Evolutionary conservation across 2,888 invertebrate species (phyloP).

Genomic region (Lasioglossum malachurum): DNA sequence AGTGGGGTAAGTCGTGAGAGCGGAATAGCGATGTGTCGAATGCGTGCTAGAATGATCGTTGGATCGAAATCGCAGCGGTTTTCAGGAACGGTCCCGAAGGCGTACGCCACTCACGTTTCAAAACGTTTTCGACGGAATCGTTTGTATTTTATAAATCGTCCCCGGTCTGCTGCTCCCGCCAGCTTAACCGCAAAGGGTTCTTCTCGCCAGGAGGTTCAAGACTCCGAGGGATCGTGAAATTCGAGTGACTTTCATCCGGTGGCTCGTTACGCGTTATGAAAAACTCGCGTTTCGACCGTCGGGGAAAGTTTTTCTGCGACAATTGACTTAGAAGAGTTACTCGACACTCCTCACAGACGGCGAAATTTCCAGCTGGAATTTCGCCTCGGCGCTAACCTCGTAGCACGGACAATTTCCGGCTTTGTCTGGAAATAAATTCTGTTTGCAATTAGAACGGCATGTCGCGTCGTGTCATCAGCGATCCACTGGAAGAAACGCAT

Average conservation of each 20-base stretch:
- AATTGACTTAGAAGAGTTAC: constrained; percentile 3
- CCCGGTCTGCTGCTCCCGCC: not conserved
- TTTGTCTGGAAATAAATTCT: not conserved
- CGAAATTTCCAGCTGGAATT: not conserved
- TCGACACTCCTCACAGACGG: not conserved
- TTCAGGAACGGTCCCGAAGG: constrained; percentile 18
- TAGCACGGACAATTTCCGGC: too few relatives aligned
- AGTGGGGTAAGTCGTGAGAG: not conserved
- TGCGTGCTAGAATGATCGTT: constrained; percentile 12
- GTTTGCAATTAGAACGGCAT: not conserved
- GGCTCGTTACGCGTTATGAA: constrained; percentile 54
- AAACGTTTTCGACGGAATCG: constrained; percentile 70
- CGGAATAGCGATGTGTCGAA: constrained; percentile 11
- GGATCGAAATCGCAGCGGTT: constrained; percentile 9
- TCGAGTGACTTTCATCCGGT: constrained; percentile 61
- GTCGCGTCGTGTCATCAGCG: not conserved
- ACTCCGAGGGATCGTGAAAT: constrained; percentile 40
- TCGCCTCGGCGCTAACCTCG: not conserved
- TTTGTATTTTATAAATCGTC: constrained; percentile 68
- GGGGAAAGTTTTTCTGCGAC: not conserved
- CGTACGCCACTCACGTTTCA: constrained; percentile 68
- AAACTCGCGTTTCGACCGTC: not conserved
- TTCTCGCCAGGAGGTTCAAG: constrained; percentile 42
- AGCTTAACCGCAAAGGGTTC: constrained; percentile 37
- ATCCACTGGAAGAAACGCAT: too few relatives aligned